Conservation (phyloP, 64 coral and sea anemone species). For the Montipora foliosa region DNA sequence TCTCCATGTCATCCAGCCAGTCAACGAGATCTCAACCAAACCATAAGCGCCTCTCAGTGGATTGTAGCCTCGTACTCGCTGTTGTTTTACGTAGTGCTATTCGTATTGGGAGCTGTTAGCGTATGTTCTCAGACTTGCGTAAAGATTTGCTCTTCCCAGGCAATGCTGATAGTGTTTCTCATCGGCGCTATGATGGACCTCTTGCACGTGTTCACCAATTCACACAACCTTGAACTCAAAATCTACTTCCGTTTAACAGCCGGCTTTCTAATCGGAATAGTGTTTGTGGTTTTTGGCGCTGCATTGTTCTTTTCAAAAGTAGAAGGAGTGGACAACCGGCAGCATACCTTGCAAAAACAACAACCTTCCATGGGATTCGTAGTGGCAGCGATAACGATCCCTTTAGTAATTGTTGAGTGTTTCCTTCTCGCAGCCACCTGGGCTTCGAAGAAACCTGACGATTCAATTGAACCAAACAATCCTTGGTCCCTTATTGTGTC, state of each 20-base stretch:
- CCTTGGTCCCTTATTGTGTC: constrained; percentile 30
- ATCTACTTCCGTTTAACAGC: constrained; percentile 56
- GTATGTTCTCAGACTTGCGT: constrained; percentile 30
- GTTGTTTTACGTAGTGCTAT: constrained; percentile 65
- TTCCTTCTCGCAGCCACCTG: constrained; percentile 36
- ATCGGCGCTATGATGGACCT: constrained; percentile 38
- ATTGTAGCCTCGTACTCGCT: constrained; percentile 53
- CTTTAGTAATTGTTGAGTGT: constrained; percentile 56
- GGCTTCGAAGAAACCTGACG: not conserved
- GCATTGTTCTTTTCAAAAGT: constrained; percentile 48
- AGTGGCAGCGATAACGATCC: constrained; percentile 62
- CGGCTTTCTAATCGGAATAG: constrained; percentile 52
- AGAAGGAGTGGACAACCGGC: not conserved
- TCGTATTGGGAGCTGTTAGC: constrained; percentile 40
- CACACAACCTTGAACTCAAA: constrained; percentile 30
- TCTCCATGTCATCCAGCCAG: constrained; percentile 15
- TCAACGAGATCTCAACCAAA: constrained; percentile 34
- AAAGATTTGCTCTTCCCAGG: constrained; percentile 52
- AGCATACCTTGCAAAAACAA: constrained; percentile 17
- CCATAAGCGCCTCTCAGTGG: constrained; percentile 11
- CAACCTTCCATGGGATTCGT: constrained; percentile 85
- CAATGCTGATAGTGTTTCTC: constrained; percentile 57
- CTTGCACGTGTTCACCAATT: constrained; percentile 42
- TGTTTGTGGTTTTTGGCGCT: constrained; percentile 44
- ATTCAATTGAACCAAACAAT: not conserved